Evolutionary conservation across 2,797 vertebrate genomes (phyloP), one percentile per base, ranked within the genome.

Genomic region (Spatula clypeata): DNA sequence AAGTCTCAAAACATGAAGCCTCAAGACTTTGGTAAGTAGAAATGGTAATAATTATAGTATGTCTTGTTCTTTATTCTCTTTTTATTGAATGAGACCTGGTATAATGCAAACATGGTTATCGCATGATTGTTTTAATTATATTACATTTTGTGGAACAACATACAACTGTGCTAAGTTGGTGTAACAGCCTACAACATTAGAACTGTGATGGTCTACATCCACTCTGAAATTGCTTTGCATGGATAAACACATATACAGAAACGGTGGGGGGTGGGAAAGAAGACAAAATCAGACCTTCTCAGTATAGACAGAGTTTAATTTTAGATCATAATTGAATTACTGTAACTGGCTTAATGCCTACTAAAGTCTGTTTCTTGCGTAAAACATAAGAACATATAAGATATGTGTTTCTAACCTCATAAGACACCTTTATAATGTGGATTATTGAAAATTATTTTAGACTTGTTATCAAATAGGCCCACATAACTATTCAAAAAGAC

Each of bases 401-500:
- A 87, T 23, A 81, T 2, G 17, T 76, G 53, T 67, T 97, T 92
- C 86, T 90, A 94, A 87, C 64, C 40, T 40, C 44, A 80, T 76
- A 23, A 13, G 21, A 15, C 29, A 74, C 10, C 29, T 88, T 92
- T 95, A 90, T 40, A 54, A 83, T 82, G 73, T 36, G 36, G 40
- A 70, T 51, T 94, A 66, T 14, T 85, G 13, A 36, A 55, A 95
- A 79, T 57, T 75, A 53, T 86, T 92, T 92, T 72, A 79, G 55
- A 73, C n/a, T 95, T 72, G 5, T 89, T 88, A 71, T 91, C 90
- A 94, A 90, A 81, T 14, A 88, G 58, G 9, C 75, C 84, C 54
- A 86, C 53, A 88, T 86, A 86, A 57, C 32, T 82, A 88, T 72
- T 75, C 71, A 86, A 90, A 96, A 75, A 76, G 81, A 65, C 70